A percentile compares a stretch with the other conserved stretches of the same genome.
Evolutionary conservation across 1,140 invertebrate species (phyloP).

Genomic region (Leptinotarsa lineolata): DNA sequence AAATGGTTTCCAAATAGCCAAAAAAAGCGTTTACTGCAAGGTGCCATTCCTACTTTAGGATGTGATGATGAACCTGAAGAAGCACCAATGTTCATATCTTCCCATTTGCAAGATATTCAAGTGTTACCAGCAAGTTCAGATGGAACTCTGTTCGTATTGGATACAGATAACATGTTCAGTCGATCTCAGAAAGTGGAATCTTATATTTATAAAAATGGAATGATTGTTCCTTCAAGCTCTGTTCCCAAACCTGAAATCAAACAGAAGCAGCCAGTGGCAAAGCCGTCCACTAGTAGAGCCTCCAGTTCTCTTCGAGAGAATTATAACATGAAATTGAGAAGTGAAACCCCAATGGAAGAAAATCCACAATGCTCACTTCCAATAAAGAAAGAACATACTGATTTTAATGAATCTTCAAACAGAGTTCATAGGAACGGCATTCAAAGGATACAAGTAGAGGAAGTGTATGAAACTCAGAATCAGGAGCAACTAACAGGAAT

Average conservation of each 20-base stretch:
- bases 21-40: slow-evolving; percentile 49
- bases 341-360: not conserved
- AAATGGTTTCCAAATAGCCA: slow-evolving; percentile 62
- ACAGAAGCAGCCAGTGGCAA: slow-evolving; percentile 25
- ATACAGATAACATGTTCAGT: slow-evolving; percentile 43
- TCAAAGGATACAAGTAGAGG: slow-evolving; percentile 6
- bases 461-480: not conserved
- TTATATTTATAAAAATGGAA: slow-evolving; percentile 47
- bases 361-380: not conserved
- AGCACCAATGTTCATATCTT: slow-evolving; percentile 27
- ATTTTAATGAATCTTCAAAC: not conserved
- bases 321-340: not conserved
- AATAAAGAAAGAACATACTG: not conserved
- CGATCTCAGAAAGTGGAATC: slow-evolving; percentile 43
- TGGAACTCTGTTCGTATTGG: slow-evolving; percentile 52
- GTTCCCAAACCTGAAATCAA: slow-evolving; percentile 23
- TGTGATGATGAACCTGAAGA: slow-evolving; percentile 27
- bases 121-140: slow-evolving; percentile 51
- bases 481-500: not conserved
- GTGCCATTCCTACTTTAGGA: slow-evolving; percentile 52
- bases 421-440: not conserved
- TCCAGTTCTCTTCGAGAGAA: slow-evolving; percentile 4
- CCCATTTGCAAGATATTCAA: slow-evolving; percentile 48
- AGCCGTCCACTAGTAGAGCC: slow-evolving; percentile 24
- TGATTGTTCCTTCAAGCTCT: slow-evolving; percentile 40